Evolutionary conservation across 2,797 vertebrate species (phyloP), one percentile per base, ranked within the genome.

Genomic region (Chaetodon trifasciatus): DNA sequence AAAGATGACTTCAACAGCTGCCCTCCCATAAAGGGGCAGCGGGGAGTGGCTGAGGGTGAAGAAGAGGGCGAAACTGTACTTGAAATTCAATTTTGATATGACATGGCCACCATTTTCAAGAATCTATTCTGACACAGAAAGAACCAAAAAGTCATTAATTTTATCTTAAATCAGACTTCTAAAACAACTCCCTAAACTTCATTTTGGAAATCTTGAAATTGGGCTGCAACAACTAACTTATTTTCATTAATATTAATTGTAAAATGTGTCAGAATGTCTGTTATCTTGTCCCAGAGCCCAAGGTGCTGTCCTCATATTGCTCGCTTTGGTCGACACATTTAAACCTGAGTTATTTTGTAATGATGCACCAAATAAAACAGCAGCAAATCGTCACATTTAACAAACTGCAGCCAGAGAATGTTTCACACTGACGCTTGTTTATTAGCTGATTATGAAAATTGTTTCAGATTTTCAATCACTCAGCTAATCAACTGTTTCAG

Each of bases 1-100:
- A 78, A 76, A 68, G 8, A 16, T 17, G 50, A 71, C 78, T 78
- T 60, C 56, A 35, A 52, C 16, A 57, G 44, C 53, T 57, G 62
- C 65, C 42, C 70, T 84, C 21, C 42, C 62, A 53, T 53, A 19
- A 16, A 70, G 68, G 57, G 6, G n/a, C 44, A 46, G 24, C 17
- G 28, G 2, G 6, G 15, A 1, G 4, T 55, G 76, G 79, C 74
- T 19, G 24, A 74, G 53, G 15, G 11, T 70, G 65, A 62, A 17
- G 39, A 35, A 6, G 53, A 52, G n/a, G 50, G 16, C 13, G 58
- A 44, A 12, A 42, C 35, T 66, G 23, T 11, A 40, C 0, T 65
- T 13, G 4, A 9, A 46, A 58, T 56, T 79, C 28, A 13, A 53
- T 57, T 78, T 67, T 70, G 4, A 52, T 64, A 24, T 5, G 55